These are phyloP conservation scores for Agrochola lychnidis DNA, from an alignment of 2,888 invertebrate genomes.

Conservation along the genomic window DNA sequence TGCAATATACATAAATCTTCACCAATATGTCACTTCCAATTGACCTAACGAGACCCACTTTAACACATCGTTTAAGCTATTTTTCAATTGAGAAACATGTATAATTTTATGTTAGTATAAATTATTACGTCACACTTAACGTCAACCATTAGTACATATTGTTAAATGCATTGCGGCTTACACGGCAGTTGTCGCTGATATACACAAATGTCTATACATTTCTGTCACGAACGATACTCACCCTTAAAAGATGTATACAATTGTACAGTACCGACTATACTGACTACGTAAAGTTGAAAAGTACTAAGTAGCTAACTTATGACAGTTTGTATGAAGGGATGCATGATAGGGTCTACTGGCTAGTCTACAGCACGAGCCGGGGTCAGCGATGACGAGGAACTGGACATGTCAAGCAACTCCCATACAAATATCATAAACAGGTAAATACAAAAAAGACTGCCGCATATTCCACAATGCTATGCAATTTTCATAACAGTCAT, in stretches of 20 bases:
- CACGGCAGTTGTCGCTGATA: slow-evolving; percentile 78
- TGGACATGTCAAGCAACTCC: slow-evolving; percentile 79
- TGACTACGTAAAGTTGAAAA: slow-evolving; percentile 52
- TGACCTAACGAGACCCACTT: slow-evolving; percentile 73
- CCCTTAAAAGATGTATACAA: slow-evolving; percentile 24
- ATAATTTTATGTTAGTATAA: slow-evolving; percentile 55
- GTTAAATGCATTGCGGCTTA: slow-evolving; percentile 87
- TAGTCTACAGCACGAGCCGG: slow-evolving; percentile 81
- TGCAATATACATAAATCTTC: slow-evolving; percentile 74
- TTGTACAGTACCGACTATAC: slow-evolving; percentile 43
- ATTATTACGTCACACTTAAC: slow-evolving; percentile 70
- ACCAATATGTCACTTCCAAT: slow-evolving; percentile 82
- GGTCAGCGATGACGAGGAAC: slow-evolving; percentile 76
- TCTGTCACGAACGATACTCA: slow-evolving; percentile 54
- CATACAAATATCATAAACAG: slow-evolving; percentile 76
- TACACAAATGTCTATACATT: slow-evolving; percentile 60
- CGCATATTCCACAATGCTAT: slow-evolving; percentile 90
- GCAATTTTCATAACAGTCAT: slow-evolving; percentile 86
- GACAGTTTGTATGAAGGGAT: slow-evolving; percentile 79
- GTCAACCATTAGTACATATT: slow-evolving; percentile 87
- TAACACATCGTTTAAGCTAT: slow-evolving; percentile 63
- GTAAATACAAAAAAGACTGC: slow-evolving; percentile 81
- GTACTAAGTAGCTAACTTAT: slow-evolving; percentile 67
- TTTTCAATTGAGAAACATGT: slow-evolving; percentile 65
- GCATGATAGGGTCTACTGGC: slow-evolving; percentile 83